These are phyloP conservation scores for Cerastis rubricosa DNA, from an alignment of 2,888 invertebrate genomes.

Conservation along the genomic window DNA sequence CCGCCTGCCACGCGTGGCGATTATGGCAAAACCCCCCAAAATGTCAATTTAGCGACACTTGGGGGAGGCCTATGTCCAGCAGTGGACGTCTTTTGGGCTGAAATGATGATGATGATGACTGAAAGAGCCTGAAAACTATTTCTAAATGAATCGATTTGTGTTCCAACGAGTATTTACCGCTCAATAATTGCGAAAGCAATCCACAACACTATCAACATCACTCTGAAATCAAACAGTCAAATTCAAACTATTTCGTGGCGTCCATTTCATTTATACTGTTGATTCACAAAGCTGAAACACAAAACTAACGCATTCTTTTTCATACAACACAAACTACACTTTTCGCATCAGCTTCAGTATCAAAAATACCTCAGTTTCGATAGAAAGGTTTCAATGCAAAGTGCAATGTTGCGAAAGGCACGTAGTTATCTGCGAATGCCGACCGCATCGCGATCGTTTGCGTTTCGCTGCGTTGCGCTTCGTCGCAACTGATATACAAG, in stretches of 20 bases:
- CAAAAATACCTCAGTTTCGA: constrained; percentile 31
- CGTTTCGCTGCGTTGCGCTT: constrained; percentile 10
- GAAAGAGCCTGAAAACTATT: background rate
- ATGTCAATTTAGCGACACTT: too few relatives aligned
- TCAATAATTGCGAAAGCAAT: background rate
- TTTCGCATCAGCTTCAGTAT: constrained; percentile 1
- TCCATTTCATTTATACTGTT: background rate
- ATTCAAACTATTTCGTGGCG: background rate
- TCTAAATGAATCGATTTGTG: background rate
- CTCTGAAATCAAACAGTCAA: background rate
- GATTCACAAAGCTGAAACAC: too few relatives aligned
- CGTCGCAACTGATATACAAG: background rate
- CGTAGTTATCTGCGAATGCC: constrained; percentile 25
- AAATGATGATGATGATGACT: too few relatives aligned
- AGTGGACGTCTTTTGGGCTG: too few relatives aligned
- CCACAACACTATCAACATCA: background rate
- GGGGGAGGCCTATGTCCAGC: too few relatives aligned
- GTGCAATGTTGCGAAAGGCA: constrained; percentile 17
- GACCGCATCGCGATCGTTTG: constrained; percentile 25
- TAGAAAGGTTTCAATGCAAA: constrained; percentile 26
- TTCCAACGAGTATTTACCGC: background rate
- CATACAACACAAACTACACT: background rate
- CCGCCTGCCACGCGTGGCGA: too few relatives aligned
- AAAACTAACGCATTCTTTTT: constrained; percentile 23
- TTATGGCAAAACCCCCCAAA: too few relatives aligned